Evolutionary conservation across 2,888 invertebrate species (phyloP).

Genomic region (Dione juno): DNA sequence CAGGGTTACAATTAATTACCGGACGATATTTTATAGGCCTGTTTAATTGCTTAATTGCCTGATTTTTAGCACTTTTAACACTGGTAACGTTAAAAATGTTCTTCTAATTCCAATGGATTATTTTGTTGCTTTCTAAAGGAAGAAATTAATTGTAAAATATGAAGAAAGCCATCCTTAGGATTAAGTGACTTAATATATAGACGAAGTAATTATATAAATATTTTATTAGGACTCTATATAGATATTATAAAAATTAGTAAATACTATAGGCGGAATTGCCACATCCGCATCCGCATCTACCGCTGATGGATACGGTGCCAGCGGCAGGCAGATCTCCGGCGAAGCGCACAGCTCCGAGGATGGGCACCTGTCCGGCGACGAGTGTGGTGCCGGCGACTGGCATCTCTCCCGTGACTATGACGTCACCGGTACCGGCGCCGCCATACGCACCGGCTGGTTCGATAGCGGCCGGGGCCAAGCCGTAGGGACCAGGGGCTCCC

Average conservation of each 20-base stretch:
- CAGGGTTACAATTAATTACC: too few species aligned
- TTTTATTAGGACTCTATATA: background rate
- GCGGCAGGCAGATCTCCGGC: constrained; percentile 48
- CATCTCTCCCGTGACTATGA: constrained; percentile 51
- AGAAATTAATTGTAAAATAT: too few species aligned
- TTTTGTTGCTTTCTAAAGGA: too few species aligned
- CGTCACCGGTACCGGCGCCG: constrained; percentile 47
- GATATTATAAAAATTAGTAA: constrained; percentile 8
- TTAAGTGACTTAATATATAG: background rate
- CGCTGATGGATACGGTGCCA: constrained; percentile 52
- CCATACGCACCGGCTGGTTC: constrained; percentile 41
- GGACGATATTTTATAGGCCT: too few species aligned
- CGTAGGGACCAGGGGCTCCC: constrained; percentile 27
- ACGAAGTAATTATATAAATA: background rate
- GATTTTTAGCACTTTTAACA: too few species aligned
- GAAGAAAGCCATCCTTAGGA: too few species aligned
- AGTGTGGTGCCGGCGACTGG: constrained; percentile 52
- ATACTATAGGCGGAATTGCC: constrained; percentile 23
- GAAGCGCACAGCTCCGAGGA: constrained; percentile 54
- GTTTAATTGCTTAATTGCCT: too few species aligned
- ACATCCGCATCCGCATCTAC: constrained; percentile 49
- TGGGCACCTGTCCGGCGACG: constrained; percentile 54
- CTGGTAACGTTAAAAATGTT: too few species aligned
- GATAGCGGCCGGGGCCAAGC: constrained; percentile 5
- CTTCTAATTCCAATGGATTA: too few species aligned